Conservation (phyloP, 2,888 invertebrate genomes). For the Hyposoter dolosus region DNA sequence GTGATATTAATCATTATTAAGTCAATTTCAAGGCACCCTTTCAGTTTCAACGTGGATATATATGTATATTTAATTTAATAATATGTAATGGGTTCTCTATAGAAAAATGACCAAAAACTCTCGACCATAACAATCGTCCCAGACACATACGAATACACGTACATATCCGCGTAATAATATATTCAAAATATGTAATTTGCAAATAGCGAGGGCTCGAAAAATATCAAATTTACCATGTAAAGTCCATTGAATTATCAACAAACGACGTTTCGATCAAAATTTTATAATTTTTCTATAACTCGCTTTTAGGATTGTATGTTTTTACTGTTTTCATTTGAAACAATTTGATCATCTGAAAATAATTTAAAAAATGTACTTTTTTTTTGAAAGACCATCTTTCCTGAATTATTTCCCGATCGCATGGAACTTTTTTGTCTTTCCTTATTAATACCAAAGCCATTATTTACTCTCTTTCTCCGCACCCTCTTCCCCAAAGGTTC, state of each 20-base stretch:
- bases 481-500: constrained; percentile 26
- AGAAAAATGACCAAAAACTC: constrained; percentile 7
- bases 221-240: not conserved
- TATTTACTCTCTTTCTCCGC: constrained; percentile 14
- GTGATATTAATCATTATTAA: constrained; percentile 82
- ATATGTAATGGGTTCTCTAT: not conserved
- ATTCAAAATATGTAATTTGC: constrained; percentile 8
- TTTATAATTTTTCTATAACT: not conserved
- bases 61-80: constrained; percentile 21
- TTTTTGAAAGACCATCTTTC: constrained; percentile 18
- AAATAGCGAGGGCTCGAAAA: not conserved
- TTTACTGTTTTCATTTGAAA: not conserved
- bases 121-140: not conserved
- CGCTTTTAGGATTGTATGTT: not conserved
- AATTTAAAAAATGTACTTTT: not conserved
- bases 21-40: constrained; percentile 74
- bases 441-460: constrained; percentile 42
- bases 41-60: not conserved
- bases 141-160: not conserved
- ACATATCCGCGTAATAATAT: not conserved
- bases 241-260: not conserved
- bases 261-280: not conserved
- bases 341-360: not conserved
- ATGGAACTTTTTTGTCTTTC: constrained; percentile 13
- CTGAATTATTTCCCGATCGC: not conserved